These are phyloP conservation scores for Cinara cedri DNA, from an alignment of 2,888 invertebrate species.

Conservation along the genomic window DNA sequence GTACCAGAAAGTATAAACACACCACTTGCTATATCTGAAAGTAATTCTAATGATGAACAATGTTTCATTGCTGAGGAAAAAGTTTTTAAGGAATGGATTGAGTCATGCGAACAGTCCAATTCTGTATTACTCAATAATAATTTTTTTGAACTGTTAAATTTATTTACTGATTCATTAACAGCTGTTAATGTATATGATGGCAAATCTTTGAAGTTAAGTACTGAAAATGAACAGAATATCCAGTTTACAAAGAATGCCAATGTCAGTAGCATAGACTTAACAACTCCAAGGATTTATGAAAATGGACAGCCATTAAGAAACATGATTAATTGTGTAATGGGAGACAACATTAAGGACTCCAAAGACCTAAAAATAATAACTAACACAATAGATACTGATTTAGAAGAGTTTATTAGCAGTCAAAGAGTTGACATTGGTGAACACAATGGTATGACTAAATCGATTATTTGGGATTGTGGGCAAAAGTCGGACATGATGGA, in stretches of 20 bases:
- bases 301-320: background rate
- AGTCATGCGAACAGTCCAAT: background rate
- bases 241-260: no score
- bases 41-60: background rate
- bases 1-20: background rate
- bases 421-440: background rate
- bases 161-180: background rate
- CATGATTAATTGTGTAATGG: background rate
- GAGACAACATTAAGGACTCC: background rate
- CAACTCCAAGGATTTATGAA: no score
- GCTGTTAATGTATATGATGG: background rate
- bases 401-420: background rate
- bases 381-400: background rate
- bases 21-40: background rate
- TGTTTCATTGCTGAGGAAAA: background rate
- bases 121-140: background rate
- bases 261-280: no score
- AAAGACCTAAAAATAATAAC: background rate
- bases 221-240: background rate
- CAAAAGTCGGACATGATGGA: background rate
- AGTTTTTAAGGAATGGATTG: slow-evolving; percentile 16
- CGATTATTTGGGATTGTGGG: background rate
- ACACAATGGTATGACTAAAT: background rate
- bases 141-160: slow-evolving; percentile 17
- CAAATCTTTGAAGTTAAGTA: background rate